phyloP scores from a whole-genome alignment of 2,888 invertebrate species.

The Dexiosoma caninum region DNA sequence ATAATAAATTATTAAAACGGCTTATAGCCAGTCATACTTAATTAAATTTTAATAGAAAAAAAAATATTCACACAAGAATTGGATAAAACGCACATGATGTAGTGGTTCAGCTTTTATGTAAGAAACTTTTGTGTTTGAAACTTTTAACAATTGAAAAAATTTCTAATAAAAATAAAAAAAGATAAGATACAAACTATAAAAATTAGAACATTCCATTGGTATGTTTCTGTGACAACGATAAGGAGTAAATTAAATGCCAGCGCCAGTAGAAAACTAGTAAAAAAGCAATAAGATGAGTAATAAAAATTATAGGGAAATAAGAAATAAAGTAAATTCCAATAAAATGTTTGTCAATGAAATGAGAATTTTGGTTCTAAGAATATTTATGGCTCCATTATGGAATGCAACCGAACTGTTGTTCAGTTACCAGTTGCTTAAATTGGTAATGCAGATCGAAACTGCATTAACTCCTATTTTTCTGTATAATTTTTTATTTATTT shows the following conservation, averaged over 20 bases:
- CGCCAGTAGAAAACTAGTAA: background rate
- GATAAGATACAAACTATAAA: constrained; percentile 52
- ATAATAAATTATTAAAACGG: constrained; percentile 7
- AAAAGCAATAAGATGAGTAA: constrained; percentile 3
- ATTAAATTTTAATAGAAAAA: constrained; percentile 14
- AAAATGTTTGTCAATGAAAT: constrained; percentile 43
- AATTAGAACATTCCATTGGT: constrained; percentile 53
- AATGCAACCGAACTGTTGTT: no score
- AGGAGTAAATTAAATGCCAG: constrained; percentile 33
- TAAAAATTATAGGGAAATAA: background rate
- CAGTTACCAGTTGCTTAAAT: no score
- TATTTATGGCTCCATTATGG: no score
- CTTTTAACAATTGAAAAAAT: constrained; percentile 18
- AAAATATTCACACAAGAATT: background rate
- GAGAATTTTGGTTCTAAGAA: no score
- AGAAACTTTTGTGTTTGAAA: background rate
- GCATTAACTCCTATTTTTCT: no score
- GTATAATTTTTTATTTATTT: no score
- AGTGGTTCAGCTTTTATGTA: background rate
- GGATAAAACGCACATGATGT: constrained; percentile 29
- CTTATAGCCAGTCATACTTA: constrained; percentile 15
- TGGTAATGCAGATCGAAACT: no score
- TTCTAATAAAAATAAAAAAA: background rate
- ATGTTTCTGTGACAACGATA: constrained; percentile 50
- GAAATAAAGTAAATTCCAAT: background rate